phyloP scores from a whole-genome alignment of 2,797 vertebrate genomes.

The Pteropus rufus region DNA sequence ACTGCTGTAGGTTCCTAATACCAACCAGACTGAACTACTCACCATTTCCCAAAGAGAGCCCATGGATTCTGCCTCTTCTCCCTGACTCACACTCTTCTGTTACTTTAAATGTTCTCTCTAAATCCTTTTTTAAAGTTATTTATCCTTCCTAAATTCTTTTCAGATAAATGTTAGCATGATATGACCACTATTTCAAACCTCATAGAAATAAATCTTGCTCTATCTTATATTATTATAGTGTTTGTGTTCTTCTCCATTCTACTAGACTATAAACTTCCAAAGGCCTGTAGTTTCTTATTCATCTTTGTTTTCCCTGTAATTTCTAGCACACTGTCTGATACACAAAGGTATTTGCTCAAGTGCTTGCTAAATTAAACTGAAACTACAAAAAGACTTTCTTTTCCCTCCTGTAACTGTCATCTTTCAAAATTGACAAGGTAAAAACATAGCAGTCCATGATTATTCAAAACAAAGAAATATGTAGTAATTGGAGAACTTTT shows the following conservation, averaged over 20 bases:
- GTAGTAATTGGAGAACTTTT: neutral
- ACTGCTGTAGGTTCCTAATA: neutral
- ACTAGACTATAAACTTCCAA: neutral
- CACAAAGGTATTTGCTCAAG: neutral
- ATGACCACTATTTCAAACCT: neutral
- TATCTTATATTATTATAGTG: neutral
- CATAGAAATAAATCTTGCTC: neutral
- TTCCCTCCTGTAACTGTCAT: neutral
- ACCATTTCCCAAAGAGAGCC: neutral
- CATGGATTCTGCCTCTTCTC: neutral
- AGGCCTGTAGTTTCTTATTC: neutral
- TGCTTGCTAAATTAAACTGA: slow-evolving; percentile 23
- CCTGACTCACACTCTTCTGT: neutral
- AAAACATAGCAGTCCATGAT: neutral
- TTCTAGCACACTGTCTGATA: neutral
- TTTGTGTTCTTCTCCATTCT: neutral
- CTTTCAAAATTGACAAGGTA: neutral
- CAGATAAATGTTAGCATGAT: neutral
- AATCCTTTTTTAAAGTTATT: neutral
- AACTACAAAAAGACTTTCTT: neutral
- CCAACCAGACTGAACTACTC: neutral
- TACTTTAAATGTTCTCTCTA: neutral
- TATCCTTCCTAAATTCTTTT: slow-evolving; percentile 22
- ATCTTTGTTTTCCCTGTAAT: neutral
- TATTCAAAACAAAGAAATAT: neutral